Percentiles rank a stretch among this genome's conserved stretches.
Conservation (phyloP, 2,888 invertebrate species). For the Agonum fuliginosum region DNA sequence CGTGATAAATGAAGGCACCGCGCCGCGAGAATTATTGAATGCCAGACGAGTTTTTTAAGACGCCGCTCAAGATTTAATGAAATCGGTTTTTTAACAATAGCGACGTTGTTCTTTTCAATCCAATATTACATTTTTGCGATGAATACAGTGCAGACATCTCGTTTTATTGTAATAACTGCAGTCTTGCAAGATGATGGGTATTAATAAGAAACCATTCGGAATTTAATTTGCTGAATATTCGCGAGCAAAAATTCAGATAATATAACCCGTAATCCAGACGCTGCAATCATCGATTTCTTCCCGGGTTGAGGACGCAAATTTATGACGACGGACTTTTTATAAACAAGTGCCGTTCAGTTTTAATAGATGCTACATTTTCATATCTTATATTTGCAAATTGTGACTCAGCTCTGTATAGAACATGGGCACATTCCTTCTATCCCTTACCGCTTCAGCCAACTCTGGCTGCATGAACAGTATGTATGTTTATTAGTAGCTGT, state of each 20-base stretch:
- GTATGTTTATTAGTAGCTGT: no score
- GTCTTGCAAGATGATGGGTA: constrained; percentile 21
- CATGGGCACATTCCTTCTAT: no score
- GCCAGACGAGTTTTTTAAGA: constrained; percentile 33
- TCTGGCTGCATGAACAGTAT: no score
- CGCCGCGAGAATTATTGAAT: constrained; percentile 48
- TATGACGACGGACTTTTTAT: no score
- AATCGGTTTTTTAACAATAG: constrained; percentile 36
- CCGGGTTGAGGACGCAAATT: no score
- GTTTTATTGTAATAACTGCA: constrained; percentile 29
- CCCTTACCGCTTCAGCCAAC: no score
- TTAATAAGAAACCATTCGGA: constrained; percentile 28
- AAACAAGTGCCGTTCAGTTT: no score
- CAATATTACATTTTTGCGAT: constrained; percentile 35
- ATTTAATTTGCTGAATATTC: constrained; percentile 34
- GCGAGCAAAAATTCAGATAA: neutral
- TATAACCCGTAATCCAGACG: no score
- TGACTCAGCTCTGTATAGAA: no score
- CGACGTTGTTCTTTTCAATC: constrained; percentile 31
- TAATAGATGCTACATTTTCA: no score
- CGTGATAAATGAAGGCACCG: constrained; percentile 48
- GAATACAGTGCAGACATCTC: constrained; percentile 33
- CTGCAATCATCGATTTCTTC: no score
- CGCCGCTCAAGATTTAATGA: constrained; percentile 20
- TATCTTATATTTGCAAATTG: no score